A percentile compares a stretch with the other conserved stretches of the same genome.
Conservation (phyloP, 53 echinoderm and acorn worm species). For the Luidia sarsii region DNA sequence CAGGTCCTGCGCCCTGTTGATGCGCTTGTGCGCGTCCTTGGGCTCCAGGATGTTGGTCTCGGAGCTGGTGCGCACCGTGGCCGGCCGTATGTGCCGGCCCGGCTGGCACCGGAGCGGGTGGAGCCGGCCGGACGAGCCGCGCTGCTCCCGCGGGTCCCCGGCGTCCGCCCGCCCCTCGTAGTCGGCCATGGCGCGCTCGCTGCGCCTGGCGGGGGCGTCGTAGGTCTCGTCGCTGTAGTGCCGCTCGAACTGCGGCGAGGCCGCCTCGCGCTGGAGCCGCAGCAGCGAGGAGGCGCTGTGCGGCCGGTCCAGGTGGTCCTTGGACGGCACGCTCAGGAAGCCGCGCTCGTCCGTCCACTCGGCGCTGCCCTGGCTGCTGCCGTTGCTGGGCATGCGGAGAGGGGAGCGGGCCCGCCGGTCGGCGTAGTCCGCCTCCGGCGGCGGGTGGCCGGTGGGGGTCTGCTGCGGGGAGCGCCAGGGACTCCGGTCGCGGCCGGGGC, state of each 20-base stretch:
- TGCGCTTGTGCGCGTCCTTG: constrained; percentile 40
- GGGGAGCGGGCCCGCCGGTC: constrained; percentile 56
- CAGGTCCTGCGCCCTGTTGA: constrained; percentile 66
- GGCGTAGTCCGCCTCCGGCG: constrained; percentile 29
- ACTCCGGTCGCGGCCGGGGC: constrained; percentile 51
- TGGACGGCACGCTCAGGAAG: constrained; percentile 76
- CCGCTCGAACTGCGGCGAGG: constrained; percentile 58
- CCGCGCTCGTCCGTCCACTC: constrained; percentile 64
- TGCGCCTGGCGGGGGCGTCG: constrained; percentile 63
- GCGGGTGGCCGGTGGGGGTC: constrained; percentile 32
- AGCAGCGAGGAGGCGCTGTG: constrained; percentile 84
- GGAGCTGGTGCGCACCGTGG: constrained; percentile 71
- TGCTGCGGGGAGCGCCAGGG: constrained; percentile 17
- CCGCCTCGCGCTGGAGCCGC: constrained; percentile 71
- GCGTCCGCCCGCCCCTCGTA: constrained; percentile 23
- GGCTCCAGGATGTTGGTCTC: constrained; percentile 83
- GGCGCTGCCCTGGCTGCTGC: constrained; percentile 59
- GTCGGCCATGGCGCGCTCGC: constrained; percentile 53
- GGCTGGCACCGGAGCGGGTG: constrained; percentile 40
- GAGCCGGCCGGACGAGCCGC: constrained; percentile 44
- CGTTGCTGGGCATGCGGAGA: constrained; percentile 39
- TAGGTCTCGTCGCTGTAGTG: constrained; percentile 69
- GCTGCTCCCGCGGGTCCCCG: constrained; percentile 40
- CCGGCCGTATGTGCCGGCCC: constrained; percentile 50
- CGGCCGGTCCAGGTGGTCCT: constrained; percentile 68